These are phyloP conservation scores for Vireo griseus DNA, from an alignment of 2,797 vertebrate genomes.

Conservation along the genomic window DNA sequence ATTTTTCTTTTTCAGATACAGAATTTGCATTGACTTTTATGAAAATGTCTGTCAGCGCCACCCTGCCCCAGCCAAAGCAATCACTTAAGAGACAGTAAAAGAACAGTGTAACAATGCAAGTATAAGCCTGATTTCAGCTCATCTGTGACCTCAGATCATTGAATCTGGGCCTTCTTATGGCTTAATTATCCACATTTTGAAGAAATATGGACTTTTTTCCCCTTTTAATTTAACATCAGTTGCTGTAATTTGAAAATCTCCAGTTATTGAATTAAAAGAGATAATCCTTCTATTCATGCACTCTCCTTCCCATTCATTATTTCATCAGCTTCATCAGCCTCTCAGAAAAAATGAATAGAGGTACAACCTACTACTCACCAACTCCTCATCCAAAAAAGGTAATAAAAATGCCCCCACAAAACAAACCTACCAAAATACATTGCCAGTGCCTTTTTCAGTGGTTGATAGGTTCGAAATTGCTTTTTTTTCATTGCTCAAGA, in stretches of 20 bases:
- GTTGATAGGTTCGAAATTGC: not conserved
- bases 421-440: not conserved
- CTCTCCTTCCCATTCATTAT: not conserved
- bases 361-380: not conserved
- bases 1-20: not conserved
- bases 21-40: not conserved
- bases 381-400: not conserved
- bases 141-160: not conserved
- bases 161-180: not conserved
- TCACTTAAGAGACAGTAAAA: not conserved
- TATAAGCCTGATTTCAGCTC: not conserved
- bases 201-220: fast-evolving
- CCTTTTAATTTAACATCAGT: not conserved
- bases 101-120: not conserved
- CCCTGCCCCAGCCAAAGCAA: not conserved
- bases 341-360: not conserved
- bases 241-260: not conserved
- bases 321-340: not conserved
- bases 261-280: not conserved
- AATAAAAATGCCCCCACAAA: not conserved
- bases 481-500: not conserved
- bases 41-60: not conserved
- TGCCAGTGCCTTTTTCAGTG: not conserved
- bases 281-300: not conserved
- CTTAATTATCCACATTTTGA: not conserved